Conservation (phyloP, 2,797 vertebrate species). For the Labeo calbasu region DNA sequence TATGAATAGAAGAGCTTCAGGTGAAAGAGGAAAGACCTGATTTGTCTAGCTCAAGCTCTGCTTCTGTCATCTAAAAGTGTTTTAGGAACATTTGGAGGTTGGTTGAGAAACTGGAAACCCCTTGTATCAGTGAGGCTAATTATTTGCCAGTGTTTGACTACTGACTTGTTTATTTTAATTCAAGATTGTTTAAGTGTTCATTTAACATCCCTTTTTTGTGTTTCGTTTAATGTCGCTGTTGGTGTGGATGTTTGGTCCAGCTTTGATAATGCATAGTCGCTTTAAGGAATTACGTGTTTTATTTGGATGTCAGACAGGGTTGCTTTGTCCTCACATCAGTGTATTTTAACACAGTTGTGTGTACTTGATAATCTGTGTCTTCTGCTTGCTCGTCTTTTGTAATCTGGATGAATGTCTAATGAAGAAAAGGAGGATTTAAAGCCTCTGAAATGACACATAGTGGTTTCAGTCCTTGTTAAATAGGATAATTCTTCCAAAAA, state of each 20-base stretch:
- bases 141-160: neutral
- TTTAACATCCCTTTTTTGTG: neutral
- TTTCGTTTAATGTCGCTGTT: neutral
- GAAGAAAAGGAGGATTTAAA: conserved; percentile 8
- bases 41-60: conserved; percentile 67
- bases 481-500: neutral
- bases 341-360: neutral
- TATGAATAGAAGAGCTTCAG: conserved; percentile 54
- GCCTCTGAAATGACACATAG: neutral
- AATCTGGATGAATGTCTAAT: conserved; percentile 13
- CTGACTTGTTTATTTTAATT: neutral
- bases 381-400: neutral
- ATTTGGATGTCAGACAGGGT: conserved; percentile 22
- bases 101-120: neutral
- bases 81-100: neutral
- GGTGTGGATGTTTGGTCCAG: conserved; percentile 17
- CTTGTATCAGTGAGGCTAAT: neutral
- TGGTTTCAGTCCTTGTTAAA: neutral
- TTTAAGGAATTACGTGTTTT: conserved; percentile 38
- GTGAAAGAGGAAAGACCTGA: conserved; percentile 66
- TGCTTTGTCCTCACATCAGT: neutral
- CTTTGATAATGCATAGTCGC: conserved; percentile 5
- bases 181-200: neutral
- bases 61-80: conserved; percentile 48
- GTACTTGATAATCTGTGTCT: neutral